Evolutionary conservation across 1,140 invertebrate species (phyloP).

Genomic region (Trypoxylus dichotomus): DNA sequence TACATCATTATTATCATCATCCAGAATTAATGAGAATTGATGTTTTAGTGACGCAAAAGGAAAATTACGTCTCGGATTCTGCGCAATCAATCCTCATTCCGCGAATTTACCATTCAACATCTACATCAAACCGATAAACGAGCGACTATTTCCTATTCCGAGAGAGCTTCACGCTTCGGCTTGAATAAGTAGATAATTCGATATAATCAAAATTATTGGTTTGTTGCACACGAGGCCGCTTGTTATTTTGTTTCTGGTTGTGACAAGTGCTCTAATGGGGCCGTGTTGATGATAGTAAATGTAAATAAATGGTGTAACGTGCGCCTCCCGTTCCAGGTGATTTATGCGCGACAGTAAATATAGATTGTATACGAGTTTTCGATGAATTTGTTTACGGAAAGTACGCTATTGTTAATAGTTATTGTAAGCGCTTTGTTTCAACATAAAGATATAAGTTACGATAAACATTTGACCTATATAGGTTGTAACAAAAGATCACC

Average conservation of each 20-base stretch:
- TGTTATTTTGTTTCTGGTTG: background rate
- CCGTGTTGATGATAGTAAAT: background rate
- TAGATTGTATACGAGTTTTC: background rate
- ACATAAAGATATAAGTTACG: no score
- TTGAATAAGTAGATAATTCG: background rate
- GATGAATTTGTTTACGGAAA: background rate
- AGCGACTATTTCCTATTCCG: background rate
- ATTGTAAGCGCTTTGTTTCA: no score
- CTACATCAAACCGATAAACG: background rate
- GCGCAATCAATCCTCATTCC: no score
- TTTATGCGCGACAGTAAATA: background rate
- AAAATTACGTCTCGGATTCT: no score
- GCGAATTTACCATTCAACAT: no score
- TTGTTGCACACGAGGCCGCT: background rate
- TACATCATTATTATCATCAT: no score
- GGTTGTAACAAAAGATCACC: no score
- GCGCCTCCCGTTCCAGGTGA: background rate
- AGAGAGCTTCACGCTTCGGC: background rate
- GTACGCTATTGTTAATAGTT: background rate
- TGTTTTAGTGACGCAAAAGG: no score
- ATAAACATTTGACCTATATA: no score
- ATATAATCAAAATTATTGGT: background rate
- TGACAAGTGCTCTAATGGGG: background rate
- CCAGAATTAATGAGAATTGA: no score
- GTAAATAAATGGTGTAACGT: background rate